phyloP scores from a whole-genome alignment of 2,888 invertebrate genomes.

The Steinernema carpocapsae region DNA sequence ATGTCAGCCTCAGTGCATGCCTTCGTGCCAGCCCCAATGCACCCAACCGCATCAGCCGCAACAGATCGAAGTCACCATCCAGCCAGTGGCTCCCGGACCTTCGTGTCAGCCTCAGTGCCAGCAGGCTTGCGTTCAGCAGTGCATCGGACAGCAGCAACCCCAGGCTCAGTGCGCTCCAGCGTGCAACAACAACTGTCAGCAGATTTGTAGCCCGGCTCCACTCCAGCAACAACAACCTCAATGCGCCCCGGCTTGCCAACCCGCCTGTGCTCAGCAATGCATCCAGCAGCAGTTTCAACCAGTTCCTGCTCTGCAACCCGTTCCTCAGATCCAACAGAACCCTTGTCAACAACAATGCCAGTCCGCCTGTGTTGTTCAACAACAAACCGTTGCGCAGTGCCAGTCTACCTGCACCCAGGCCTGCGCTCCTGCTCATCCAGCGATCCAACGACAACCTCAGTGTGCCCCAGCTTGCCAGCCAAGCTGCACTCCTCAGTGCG shows the following conservation, averaged over 20 bases:
- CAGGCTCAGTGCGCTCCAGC: not conserved
- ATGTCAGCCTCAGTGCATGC: not conserved
- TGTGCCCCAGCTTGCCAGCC: not conserved
- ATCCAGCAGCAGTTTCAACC: not conserved
- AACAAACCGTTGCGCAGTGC: not conserved
- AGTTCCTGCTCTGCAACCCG: not conserved
- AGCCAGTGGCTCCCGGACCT: not conserved
- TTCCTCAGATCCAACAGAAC: conserved; percentile 28
- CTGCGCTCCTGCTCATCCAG: not conserved
- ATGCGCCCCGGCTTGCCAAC: conserved; percentile 2
- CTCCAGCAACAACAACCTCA: not conserved
- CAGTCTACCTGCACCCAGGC: conserved; percentile 14
- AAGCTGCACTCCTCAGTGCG: not conserved
- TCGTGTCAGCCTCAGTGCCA: not conserved
- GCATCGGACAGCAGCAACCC: not conserved
- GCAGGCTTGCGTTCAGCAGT: not conserved
- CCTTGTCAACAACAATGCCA: conserved; percentile 28
- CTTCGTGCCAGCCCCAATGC: not conserved
- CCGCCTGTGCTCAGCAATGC: conserved; percentile 1
- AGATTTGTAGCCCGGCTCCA: not conserved
- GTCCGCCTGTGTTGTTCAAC: conserved; percentile 3
- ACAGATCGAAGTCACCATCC: not conserved
- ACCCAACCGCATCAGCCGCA: not conserved
- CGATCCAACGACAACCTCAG: not conserved
- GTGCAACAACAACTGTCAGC: conserved; percentile 10